Evolutionary conservation across 2,888 invertebrate species (phyloP), one percentile per base, ranked within the genome.

Genomic region (Agrenia bidenticulata): DNA sequence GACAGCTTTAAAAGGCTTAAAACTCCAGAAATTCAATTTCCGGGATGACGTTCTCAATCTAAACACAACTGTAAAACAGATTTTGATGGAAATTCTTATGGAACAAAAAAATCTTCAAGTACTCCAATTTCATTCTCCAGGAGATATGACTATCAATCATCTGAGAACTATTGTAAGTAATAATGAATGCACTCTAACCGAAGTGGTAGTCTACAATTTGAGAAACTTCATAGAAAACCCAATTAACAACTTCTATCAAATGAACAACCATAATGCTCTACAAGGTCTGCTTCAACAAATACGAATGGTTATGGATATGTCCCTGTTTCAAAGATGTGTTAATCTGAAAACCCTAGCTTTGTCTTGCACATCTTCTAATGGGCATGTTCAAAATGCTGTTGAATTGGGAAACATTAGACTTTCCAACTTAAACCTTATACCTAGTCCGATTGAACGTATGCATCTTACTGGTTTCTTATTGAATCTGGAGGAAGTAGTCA

Each of bases 31-130:
- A 23, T 63, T 75, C 51, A 60, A 62, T 1, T 75, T 73, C 60
- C 68, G 73, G 1, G 73, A 75, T 66, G 74, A 75, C 57, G 70
- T 75, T 21, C 24, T 74, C n/a, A 62, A 68, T 50, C n/a, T 70
- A 7, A 73, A 73, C 51, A n/a, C 51, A 2, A 60, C 64, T 15
- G 60, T 67, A 1, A 67, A 61, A 24, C 61, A 63, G 21, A 57
- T 73, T 11, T 49, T 74, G 5, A 39, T 72, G 15, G 58, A 70
- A 4, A 68, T 73, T 17, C 42, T 73, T 2, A 24, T 42, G 17
- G 27, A 60, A 19, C 73, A 72, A 56, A 66, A 24, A 13, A 19
- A 54, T 5, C 57, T 75, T 7, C 56, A 70, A 67, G 62, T 67
- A 19, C 63, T 75, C 45, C 70, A 73, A 15, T 73, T 75, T 37